Conservation (phyloP, 2,113 vertebrate genomes). For the Stigmatopora argus region DNA sequence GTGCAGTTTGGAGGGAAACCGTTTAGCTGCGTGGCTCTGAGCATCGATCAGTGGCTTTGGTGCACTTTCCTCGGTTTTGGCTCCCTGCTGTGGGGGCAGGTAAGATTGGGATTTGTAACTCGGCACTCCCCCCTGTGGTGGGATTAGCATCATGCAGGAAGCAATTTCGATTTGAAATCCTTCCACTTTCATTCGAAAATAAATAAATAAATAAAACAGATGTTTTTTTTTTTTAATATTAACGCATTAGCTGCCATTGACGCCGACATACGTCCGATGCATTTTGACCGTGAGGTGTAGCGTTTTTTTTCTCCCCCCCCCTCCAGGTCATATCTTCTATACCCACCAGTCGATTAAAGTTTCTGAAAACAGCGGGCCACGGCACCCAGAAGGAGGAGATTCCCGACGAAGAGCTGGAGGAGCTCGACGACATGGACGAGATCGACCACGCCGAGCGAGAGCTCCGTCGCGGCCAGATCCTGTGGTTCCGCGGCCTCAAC, state of each 20-base stretch:
- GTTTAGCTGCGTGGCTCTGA: conserved; percentile 90
- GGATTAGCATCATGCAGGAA: not conserved
- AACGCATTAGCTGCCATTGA: too few relatives aligned
- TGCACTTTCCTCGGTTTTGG: conserved; percentile 95
- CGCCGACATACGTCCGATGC: too few relatives aligned
- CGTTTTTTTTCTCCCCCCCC: not conserved
- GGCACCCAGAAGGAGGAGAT: conserved; percentile 98
- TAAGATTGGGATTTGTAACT: conserved; percentile 52
- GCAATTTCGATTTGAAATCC: too few relatives aligned
- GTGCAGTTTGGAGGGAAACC: conserved; percentile 98
- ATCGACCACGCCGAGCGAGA: conserved; percentile 97
- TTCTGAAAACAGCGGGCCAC: conserved; percentile 94
- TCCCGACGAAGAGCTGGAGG: conserved; percentile 86
- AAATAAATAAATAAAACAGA: too few relatives aligned
- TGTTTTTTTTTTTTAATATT: too few relatives aligned
- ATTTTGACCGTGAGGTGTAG: too few relatives aligned
- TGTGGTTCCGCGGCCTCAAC: conserved; percentile 99
- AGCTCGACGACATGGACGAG: conserved; percentile 92
- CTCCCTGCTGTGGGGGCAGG: conserved; percentile 97
- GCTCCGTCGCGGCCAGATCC: conserved; percentile 93
- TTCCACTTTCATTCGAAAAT: too few relatives aligned
- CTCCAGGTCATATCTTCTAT: conserved; percentile 89
- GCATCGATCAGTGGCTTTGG: conserved; percentile 95
- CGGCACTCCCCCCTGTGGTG: conserved; percentile 62
- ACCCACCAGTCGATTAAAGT: conserved; percentile 95